Evolutionary conservation across 2,113 vertebrate genomes (phyloP).

Genomic region (Amblyornis subalaris): DNA sequence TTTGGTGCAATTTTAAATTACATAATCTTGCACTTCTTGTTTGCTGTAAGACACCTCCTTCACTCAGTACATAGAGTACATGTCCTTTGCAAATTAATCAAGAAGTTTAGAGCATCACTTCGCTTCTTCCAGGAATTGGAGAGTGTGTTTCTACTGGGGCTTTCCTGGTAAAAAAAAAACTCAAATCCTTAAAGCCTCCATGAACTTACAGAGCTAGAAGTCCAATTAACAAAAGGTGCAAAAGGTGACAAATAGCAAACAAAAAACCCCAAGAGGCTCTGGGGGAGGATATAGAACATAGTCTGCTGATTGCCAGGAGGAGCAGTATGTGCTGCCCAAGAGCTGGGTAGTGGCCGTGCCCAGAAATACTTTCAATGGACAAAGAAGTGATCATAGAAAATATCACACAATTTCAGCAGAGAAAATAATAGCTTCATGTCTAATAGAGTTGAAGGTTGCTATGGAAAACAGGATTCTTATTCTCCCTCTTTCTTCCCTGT

Average conservation of each 20-base stretch:
- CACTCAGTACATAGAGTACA: rapidly evolving
- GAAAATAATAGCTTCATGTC: background rate
- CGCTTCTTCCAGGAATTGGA: background rate
- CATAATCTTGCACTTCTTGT: background rate
- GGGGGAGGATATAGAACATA: background rate
- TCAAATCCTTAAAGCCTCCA: background rate
- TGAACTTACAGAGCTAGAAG: background rate
- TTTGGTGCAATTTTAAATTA: background rate
- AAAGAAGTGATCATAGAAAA: background rate
- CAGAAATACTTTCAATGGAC: background rate
- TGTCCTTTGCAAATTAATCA: background rate
- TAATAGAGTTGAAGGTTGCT: background rate
- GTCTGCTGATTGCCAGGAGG: background rate
- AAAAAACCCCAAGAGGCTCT: background rate
- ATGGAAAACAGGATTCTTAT: slow-evolving; percentile 4
- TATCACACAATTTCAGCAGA: background rate
- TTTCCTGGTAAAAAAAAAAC: background rate
- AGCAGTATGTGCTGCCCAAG: background rate
- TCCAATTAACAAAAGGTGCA: background rate
- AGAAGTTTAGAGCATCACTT: background rate
- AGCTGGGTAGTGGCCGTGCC: background rate
- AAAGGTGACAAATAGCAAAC: background rate
- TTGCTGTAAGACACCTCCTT: background rate
- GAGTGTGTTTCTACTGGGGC: background rate
- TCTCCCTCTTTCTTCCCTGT: background rate